Percentiles rank a stretch among this genome's conserved stretches.
These are phyloP conservation scores for Sardinella longiceps DNA, from an alignment of 2,797 vertebrate species.

Conservation along the genomic window DNA sequence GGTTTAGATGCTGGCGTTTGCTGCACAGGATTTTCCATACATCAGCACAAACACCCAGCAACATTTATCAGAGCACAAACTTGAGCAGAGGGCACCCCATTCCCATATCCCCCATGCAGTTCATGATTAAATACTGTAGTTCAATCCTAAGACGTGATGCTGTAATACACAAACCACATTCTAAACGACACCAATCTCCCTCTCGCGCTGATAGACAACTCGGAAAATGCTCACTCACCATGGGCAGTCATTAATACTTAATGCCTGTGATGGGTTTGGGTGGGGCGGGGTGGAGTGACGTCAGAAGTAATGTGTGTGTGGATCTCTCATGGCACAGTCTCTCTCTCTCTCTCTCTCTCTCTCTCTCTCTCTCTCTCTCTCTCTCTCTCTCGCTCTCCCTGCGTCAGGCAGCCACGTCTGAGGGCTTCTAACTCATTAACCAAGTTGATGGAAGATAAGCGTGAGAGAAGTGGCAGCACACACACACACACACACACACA, in stretches of 20 bases:
- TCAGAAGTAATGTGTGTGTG: background rate
- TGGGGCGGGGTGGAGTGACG: background rate
- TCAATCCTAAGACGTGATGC: background rate
- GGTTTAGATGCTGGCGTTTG: background rate
- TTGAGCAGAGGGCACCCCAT: background rate
- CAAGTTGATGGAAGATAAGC: slow-evolving; percentile 3
- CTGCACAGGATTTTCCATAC: background rate
- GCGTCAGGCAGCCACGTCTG: background rate
- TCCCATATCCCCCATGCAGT: background rate
- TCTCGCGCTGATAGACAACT: background rate
- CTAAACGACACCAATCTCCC: background rate
- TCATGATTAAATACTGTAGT: background rate
- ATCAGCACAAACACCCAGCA: slow-evolving; percentile 1
- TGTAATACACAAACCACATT: background rate
- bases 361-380: too few relatives aligned
- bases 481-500: too few relatives aligned
- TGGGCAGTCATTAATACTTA: slow-evolving; percentile 8
- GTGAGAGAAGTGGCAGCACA: background rate
- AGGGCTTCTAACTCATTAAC: slow-evolving; percentile 6
- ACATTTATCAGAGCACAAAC: background rate
- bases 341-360: background rate
- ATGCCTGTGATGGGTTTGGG: background rate
- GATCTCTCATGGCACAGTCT: background rate
- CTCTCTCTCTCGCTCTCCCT: too few relatives aligned
- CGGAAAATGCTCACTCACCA: slow-evolving; percentile 6